Evolutionary conservation across 2,113 vertebrate genomes (phyloP).

Genomic region (Corythoichthys haematopterus): DNA sequence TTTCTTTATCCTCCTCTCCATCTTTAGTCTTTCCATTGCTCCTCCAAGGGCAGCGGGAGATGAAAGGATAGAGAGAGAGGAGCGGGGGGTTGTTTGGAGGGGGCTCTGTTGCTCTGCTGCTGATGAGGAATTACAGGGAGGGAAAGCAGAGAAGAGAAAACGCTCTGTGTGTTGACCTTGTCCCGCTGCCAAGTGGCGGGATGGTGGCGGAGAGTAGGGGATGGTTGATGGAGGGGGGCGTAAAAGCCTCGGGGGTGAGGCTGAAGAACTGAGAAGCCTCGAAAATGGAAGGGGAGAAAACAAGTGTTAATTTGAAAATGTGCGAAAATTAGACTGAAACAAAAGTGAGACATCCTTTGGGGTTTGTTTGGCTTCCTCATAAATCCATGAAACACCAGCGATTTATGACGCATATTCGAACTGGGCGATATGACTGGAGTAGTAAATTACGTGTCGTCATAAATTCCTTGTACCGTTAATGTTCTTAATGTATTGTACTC

Average conservation of each 20-base stretch:
- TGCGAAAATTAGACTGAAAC: neutral
- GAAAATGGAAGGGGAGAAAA: neutral
- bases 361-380: no score
- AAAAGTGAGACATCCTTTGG: neutral
- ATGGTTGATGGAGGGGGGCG: neutral
- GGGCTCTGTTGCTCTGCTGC: constrained; percentile 7
- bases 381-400: no score
- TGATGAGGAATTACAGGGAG: constrained; percentile 10
- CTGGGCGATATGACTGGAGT: no score
- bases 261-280: neutral
- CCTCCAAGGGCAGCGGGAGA: neutral
- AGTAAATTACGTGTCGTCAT: no score
- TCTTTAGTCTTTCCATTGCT: constrained; percentile 3
- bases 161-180: constrained; percentile 10
- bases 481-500: no score
- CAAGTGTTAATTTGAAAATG: neutral
- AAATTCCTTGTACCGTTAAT: no score
- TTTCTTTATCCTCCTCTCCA: neutral
- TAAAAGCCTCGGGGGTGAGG: neutral
- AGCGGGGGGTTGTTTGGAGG: neutral
- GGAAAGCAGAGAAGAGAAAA: constrained; percentile 5
- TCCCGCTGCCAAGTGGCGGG: constrained; percentile 7
- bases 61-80: neutral
- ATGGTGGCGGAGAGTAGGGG: neutral
- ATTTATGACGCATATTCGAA: no score